Conservation (phyloP, 2,113 vertebrate genomes). For the Thunnus thynnus region DNA sequence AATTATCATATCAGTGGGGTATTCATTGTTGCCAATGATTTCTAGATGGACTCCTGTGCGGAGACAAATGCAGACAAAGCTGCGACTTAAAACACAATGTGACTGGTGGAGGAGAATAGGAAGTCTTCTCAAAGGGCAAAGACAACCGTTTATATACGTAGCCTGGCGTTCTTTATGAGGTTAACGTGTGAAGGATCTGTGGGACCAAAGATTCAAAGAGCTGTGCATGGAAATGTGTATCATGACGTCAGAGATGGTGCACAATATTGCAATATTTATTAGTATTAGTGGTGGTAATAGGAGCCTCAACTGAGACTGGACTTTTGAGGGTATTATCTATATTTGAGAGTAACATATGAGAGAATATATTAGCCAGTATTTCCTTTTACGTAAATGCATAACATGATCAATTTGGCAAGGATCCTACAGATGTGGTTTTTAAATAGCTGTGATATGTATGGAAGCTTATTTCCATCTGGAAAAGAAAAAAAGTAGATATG, state of each 20-base stretch:
- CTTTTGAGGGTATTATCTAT: too few species aligned
- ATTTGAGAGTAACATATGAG: too few species aligned
- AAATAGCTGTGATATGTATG: too few species aligned
- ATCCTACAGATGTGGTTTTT: too few species aligned
- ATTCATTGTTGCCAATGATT: not conserved
- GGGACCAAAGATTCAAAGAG: not conserved
- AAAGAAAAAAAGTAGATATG: too few species aligned
- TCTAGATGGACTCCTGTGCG: not conserved
- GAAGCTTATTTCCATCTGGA: too few species aligned
- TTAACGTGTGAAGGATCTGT: not conserved
- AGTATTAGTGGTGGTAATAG: too few species aligned
- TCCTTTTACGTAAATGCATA: too few species aligned
- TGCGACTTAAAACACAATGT: slow-evolving; percentile 34
- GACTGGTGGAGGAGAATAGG: slow-evolving; percentile 35
- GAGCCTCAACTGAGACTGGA: too few species aligned
- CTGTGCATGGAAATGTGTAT: not conserved
- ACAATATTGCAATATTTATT: too few species aligned
- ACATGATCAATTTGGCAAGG: too few species aligned
- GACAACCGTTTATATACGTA: not conserved
- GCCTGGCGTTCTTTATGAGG: slow-evolving; percentile 24
- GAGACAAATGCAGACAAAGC: not conserved
- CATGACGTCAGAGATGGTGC: not conserved
- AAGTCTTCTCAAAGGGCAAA: slow-evolving; percentile 13
- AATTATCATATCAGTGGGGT: not conserved
- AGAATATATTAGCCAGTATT: too few species aligned